Conservation (phyloP, 1,140 invertebrate species). For the Andricus grossulariae region DNA sequence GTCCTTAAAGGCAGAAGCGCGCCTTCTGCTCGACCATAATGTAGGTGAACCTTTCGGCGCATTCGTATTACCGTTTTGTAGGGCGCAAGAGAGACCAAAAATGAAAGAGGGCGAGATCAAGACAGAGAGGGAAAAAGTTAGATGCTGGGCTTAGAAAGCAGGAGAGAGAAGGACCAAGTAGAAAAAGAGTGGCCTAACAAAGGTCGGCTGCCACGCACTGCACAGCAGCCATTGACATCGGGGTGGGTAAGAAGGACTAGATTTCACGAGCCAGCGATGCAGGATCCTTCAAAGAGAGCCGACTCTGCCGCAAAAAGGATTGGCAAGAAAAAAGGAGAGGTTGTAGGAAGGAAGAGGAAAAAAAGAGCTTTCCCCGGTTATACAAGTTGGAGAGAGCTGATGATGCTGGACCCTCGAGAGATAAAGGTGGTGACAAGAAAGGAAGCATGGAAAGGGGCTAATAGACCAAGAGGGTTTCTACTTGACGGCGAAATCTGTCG, state of each 20-base stretch:
- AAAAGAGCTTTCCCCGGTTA: constrained; percentile 53
- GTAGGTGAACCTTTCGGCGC: constrained; percentile 65
- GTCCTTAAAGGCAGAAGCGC: constrained; percentile 50
- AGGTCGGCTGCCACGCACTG: constrained; percentile 65
- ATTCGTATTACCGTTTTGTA: constrained; percentile 54
- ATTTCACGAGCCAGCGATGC: constrained; percentile 75
- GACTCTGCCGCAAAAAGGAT: constrained; percentile 73
- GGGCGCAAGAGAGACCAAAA: constrained; percentile 12
- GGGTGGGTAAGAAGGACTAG: constrained; percentile 72
- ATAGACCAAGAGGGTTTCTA: constrained; percentile 60
- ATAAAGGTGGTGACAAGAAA: constrained; percentile 42
- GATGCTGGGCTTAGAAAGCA: constrained; percentile 29
- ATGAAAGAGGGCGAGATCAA: constrained; percentile 30
- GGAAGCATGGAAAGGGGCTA: constrained; percentile 47
- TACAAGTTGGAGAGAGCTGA: constrained; percentile 38
- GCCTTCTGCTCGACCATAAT: constrained; percentile 53
- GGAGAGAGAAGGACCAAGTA: constrained; percentile 41
- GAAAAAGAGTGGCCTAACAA: constrained; percentile 69
- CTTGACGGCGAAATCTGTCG: constrained; percentile 70
- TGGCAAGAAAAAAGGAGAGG: constrained; percentile 57
- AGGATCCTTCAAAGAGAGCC: constrained; percentile 73
- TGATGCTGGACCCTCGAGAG: constrained; percentile 23
- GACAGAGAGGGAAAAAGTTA: constrained; percentile 38
- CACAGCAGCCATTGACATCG: constrained; percentile 72
- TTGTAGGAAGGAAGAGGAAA: constrained; percentile 44